Percentiles rank a stretch among this genome's conserved stretches.
These are phyloP conservation scores for Hapalemur alaotrensis DNA, from an alignment of 2,797 vertebrate genomes.

Conservation along the genomic window DNA sequence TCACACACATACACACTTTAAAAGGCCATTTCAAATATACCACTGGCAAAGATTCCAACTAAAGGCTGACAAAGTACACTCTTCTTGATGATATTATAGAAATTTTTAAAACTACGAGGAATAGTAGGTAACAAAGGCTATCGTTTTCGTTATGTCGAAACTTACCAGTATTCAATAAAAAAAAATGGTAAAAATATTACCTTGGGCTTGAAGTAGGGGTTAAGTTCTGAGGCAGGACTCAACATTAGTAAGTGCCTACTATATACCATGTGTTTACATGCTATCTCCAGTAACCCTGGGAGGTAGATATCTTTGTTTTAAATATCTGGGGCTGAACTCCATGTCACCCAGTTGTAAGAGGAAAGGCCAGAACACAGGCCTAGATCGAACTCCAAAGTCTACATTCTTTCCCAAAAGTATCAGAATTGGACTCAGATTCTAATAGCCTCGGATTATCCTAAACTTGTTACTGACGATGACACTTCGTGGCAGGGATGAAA, in stretches of 20 bases:
- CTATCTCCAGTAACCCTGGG: neutral
- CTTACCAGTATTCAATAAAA: neutral
- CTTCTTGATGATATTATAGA: neutral
- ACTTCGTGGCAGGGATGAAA: neutral
- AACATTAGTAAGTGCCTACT: neutral
- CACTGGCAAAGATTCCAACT: neutral
- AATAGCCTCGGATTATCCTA: neutral
- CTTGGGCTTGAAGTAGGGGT: neutral
- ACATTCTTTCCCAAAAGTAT: neutral
- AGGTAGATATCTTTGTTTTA: neutral
- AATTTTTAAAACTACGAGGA: neutral
- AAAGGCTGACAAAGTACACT: neutral
- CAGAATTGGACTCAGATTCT: neutral
- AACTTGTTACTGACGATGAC: neutral
- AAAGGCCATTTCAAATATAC: constrained; percentile 8
- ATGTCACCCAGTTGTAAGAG: neutral
- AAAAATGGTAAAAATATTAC: neutral
- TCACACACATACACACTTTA: neutral
- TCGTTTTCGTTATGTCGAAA: neutral
- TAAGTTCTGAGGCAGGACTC: neutral
- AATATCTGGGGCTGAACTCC: neutral
- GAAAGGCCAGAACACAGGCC: neutral
- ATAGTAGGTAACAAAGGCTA: neutral
- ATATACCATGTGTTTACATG: neutral
- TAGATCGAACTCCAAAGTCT: neutral